Base-by-base conservation (phyloP, 2,113 vertebrate genomes). In the Apteryx owenii region DNA sequence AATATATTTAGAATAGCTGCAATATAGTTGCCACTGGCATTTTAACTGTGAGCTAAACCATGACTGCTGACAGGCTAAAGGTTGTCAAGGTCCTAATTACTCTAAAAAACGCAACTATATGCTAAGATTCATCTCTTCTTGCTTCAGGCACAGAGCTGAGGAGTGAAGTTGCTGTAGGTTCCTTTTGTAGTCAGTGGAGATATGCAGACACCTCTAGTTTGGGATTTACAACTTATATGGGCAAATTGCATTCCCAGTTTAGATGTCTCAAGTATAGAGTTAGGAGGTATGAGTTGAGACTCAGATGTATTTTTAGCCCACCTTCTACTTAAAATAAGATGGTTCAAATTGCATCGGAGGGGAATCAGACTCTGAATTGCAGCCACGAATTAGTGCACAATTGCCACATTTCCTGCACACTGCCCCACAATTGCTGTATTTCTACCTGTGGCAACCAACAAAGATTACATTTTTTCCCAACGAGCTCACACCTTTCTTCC, bases 41-140 rank as follows among this genome's bases (percentile, higher is more conserved):
- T 94, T 95, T 95, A 83, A 95, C 81, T 90, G 40, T 12, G 84
- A 97, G 70, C 54, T 88, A 91, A 95, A 89, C 86, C 81, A 91
- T 2, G 2, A 71, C 76, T 81, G 82, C 64, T 95, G 94, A 94
- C 89, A 95, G 72, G 88, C 79, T 95, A 90, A 88, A 94, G 90
- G 89, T 93, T 95, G 64, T 83, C 91, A 25, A 94, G 64, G 64
- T 81, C 91, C 85, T 94, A 95, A 95, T 95, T 95, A 81, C 81
- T 81, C 94, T 81, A 91, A 87, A 94, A 81, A 93, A 83, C 94
- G 53, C 64, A 82, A 64, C 42, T 81, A 33, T 88, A n/a, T 0
- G 29, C n/a, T 86, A 90, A 91, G 77, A 94, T 78, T 78, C 79
- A 54, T 90, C 90, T 91, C 33, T n/a, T 68, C 60, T 66, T 88